phyloP scores from a whole-genome alignment of 2,888 invertebrate species.

The Celastrina argiolus region DNA sequence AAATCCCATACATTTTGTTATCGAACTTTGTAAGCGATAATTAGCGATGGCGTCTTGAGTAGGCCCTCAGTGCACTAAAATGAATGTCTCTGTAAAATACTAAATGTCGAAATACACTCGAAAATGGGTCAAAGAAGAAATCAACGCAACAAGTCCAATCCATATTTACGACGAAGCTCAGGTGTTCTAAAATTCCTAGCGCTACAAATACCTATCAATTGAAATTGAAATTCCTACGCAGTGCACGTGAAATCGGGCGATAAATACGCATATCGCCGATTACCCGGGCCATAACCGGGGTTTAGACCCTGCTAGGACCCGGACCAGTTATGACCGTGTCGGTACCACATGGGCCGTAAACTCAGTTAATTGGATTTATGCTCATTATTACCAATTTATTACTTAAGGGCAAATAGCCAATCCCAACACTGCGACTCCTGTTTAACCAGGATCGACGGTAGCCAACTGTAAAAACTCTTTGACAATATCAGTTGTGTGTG shows the following conservation, averaged over 20 bases:
- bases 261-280: constrained; percentile 32
- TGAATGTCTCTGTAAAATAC: background rate
- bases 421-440: too few relatives aligned
- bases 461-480: too few relatives aligned
- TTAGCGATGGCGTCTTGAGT: too few relatives aligned
- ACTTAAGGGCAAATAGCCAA: too few relatives aligned
- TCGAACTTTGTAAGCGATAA: too few relatives aligned
- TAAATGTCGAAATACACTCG: background rate
- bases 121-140: background rate
- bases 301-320: constrained; percentile 6
- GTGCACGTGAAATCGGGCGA: constrained; percentile 28
- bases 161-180: constrained; percentile 14
- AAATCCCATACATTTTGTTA: too few relatives aligned
- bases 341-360: constrained; percentile 1
- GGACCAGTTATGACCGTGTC: constrained; percentile 13
- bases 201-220: constrained; percentile 19
- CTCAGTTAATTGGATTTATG: constrained; percentile 19
- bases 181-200: constrained; percentile 23
- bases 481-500: too few relatives aligned
- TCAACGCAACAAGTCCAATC: constrained; percentile 8
- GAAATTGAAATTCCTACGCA: constrained; percentile 22
- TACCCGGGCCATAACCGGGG: constrained; percentile 27
- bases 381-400: constrained; percentile 17
- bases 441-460: too few relatives aligned
- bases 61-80: too few relatives aligned